phyloP scores from a whole-genome alignment of 2,113 vertebrate genomes.

The Antennarius striatus region DNA sequence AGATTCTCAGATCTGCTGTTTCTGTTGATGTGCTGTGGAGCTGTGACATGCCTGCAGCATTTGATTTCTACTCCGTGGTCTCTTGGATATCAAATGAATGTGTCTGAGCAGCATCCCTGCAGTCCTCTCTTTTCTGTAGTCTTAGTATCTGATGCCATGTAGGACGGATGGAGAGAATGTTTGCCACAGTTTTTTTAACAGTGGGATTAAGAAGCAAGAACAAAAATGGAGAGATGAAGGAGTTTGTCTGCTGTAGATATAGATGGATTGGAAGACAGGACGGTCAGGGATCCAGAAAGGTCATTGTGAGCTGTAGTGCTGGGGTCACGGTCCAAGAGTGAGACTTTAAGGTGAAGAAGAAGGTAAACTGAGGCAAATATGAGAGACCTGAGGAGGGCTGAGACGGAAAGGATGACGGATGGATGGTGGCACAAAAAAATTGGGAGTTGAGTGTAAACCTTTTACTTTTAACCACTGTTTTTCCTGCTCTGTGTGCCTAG shows the following conservation, averaged over 20 bases:
- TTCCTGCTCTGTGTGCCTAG: slow-evolving; percentile 14
- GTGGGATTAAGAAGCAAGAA: slow-evolving; percentile 42
- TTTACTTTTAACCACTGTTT: slow-evolving; percentile 39
- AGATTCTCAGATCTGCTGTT: slow-evolving; percentile 43
- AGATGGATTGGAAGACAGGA: slow-evolving; percentile 35
- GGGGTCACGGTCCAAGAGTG: slow-evolving; percentile 16
- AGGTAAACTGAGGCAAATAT: slow-evolving; percentile 55
- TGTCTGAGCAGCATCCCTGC: slow-evolving; percentile 37
- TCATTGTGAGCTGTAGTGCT: slow-evolving; percentile 38
- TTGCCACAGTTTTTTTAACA: slow-evolving; percentile 28
- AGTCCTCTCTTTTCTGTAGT: slow-evolving; percentile 33
- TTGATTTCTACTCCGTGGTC: slow-evolving; percentile 51
- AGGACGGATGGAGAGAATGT: slow-evolving; percentile 13
- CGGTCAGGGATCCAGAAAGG: slow-evolving; percentile 46
- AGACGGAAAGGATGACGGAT: slow-evolving; percentile 14
- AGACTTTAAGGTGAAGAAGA: slow-evolving; percentile 17
- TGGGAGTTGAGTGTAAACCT: slow-evolving; percentile 28
- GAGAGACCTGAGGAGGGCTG: slow-evolving; percentile 22
- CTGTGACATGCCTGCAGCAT: slow-evolving; percentile 43
- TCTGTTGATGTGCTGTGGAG: slow-evolving; percentile 37
- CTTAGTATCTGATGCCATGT: slow-evolving; percentile 22
- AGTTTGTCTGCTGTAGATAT: slow-evolving; percentile 10
- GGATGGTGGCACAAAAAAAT: slow-evolving; percentile 13
- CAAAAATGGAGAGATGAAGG: slow-evolving; percentile 13
- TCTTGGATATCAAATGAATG: slow-evolving; percentile 47